phyloP scores from a whole-genome alignment of 2,888 invertebrate genomes.

The Cheilosia scutellata region DNA sequence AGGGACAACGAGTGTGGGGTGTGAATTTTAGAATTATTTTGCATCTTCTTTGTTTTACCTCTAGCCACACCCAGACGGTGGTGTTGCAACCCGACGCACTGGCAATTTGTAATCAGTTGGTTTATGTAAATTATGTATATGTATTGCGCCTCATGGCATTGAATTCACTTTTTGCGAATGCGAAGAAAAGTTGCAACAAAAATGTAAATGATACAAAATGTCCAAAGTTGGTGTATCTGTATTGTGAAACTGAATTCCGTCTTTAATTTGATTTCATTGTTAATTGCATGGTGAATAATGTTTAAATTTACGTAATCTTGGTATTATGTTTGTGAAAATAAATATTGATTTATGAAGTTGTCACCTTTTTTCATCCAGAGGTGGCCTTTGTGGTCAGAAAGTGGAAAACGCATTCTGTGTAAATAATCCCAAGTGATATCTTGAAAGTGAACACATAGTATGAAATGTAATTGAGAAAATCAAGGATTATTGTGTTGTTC shows the following conservation, averaged over 20 bases:
- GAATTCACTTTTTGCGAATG: conserved; percentile 28
- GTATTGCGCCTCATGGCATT: conserved; percentile 41
- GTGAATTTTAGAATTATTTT: conserved; percentile 12
- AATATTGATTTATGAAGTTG: background rate
- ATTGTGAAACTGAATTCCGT: conserved; percentile 39
- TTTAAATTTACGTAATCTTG: conserved; percentile 13
- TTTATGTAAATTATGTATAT: background rate
- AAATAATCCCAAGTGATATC: too few relatives aligned
- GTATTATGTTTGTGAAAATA: background rate
- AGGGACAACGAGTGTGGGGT: background rate
- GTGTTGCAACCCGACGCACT: conserved; percentile 37
- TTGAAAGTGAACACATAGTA: too few relatives aligned
- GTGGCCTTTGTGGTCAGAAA: background rate
- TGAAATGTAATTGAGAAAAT: too few relatives aligned
- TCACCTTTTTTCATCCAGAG: background rate
- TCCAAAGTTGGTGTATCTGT: background rate
- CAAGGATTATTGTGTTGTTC: too few relatives aligned
- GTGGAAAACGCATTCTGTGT: too few relatives aligned
- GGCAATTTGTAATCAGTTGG: conserved; percentile 36
- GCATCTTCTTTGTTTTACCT: background rate
- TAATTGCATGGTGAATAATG: background rate
- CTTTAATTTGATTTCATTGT: background rate
- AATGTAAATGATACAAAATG: conserved; percentile 3
- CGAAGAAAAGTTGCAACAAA: conserved; percentile 10
- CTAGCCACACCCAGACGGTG: background rate